These are phyloP conservation scores for Cynopterus sphinx DNA, from an alignment of 2,797 vertebrate genomes.

Conservation along the genomic window DNA sequence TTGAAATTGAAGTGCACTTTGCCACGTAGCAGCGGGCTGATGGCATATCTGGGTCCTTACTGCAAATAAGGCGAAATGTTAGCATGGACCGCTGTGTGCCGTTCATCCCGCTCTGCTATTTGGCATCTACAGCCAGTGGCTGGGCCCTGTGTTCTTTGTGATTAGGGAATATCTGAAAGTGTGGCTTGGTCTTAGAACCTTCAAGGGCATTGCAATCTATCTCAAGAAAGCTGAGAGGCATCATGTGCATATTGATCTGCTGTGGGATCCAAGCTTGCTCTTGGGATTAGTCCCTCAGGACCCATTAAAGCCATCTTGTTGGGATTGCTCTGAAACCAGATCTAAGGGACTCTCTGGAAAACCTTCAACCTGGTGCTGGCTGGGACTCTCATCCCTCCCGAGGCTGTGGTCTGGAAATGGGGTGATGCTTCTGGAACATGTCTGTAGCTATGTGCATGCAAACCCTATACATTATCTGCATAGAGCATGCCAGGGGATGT, in stretches of 20 bases:
- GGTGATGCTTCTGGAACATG: background rate
- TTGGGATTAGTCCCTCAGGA: background rate
- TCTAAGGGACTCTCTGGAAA: background rate
- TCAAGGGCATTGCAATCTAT: background rate
- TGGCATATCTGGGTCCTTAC: constrained; percentile 25
- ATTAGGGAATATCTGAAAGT: background rate
- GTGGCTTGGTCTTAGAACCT: background rate
- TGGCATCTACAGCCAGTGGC: background rate
- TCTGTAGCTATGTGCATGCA: background rate
- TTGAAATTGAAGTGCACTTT: constrained; percentile 72
- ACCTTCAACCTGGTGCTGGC: background rate
- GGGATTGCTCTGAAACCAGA: background rate
- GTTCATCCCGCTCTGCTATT: background rate
- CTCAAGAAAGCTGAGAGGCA: background rate
- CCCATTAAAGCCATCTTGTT: background rate
- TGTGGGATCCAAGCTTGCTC: background rate
- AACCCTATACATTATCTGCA: background rate
- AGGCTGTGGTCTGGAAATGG: background rate
- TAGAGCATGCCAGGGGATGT: background rate
- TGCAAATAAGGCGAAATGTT: constrained; percentile 51
- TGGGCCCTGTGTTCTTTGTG: background rate
- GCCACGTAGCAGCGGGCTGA: constrained; percentile 29
- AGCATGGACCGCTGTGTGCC: background rate
- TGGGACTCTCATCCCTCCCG: background rate
- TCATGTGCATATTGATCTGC: background rate